phyloP scores from a whole-genome alignment of 1,140 invertebrate species.

The Steinernema feltiae region DNA sequence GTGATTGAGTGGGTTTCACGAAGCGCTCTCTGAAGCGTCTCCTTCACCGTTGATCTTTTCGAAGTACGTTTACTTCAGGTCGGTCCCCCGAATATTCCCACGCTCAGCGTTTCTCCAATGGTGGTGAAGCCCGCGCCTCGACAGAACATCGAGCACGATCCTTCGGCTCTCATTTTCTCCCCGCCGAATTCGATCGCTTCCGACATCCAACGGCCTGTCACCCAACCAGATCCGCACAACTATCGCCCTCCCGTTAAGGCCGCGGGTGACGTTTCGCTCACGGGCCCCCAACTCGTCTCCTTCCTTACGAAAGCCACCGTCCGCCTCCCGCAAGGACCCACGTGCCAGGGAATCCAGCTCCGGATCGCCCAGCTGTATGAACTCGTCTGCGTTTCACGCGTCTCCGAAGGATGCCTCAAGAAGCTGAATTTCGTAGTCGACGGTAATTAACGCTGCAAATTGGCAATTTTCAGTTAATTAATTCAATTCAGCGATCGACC shows the following conservation, averaged over 20 bases:
- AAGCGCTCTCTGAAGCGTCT: too few species aligned
- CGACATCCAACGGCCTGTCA: neutral
- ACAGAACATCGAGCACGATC: conserved; percentile 4
- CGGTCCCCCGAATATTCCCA: neutral
- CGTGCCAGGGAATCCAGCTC: conserved; percentile 45
- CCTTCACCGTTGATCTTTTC: too few species aligned
- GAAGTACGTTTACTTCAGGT: neutral
- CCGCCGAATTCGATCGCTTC: conserved; percentile 4
- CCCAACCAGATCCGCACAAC: conserved; percentile 26
- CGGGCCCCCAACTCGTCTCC: conserved; percentile 38
- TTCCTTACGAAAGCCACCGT: conserved; percentile 46
- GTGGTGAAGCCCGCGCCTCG: neutral
- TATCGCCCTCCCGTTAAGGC: conserved; percentile 46
- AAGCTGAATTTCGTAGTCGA: conserved; percentile 49
- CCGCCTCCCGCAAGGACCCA: conserved; percentile 40
- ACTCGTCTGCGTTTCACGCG: conserved; percentile 21
- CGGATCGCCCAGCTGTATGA: conserved; percentile 40
- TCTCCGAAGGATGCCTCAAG: conserved; percentile 44
- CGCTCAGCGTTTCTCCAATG: neutral
- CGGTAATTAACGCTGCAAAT: conserved; percentile 24
- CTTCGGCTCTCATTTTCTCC: neutral
- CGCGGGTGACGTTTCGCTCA: conserved; percentile 48
- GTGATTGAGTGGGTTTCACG: too few species aligned
- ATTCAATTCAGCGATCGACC: conserved; percentile 41
- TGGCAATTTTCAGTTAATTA: neutral